Percentiles rank a stretch among this genome's conserved stretches.
Evolutionary conservation across 1,140 invertebrate genomes (phyloP).

Genomic region (Hypsibius dujardini): DNA sequence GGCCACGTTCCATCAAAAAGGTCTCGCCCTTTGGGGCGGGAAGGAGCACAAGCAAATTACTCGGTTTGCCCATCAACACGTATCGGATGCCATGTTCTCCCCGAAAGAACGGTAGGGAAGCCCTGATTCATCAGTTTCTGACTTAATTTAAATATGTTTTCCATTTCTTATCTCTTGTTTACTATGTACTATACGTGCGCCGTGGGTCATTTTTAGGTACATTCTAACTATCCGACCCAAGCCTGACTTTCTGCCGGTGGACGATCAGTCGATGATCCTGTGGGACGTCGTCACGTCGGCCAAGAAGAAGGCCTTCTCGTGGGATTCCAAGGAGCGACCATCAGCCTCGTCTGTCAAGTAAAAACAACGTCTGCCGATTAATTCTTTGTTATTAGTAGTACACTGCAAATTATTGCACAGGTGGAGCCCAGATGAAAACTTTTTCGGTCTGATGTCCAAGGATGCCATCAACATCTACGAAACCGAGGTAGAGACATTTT

Average conservation of each 20-base stretch:
- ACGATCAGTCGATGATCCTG: slow-evolving; percentile 33
- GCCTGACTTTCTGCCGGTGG: slow-evolving; percentile 20
- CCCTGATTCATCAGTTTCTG: neutral
- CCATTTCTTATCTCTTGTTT: no score
- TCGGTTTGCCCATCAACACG: slow-evolving; percentile 70
- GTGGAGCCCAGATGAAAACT: slow-evolving; percentile 93
- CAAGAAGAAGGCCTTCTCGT: slow-evolving; percentile 45
- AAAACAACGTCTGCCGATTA: slow-evolving; percentile 25
- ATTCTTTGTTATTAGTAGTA: slow-evolving; percentile 20
- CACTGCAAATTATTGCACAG: slow-evolving; percentile 20
- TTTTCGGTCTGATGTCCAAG: slow-evolving; percentile 65
- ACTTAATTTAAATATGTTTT: no score
- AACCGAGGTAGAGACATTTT: slow-evolving; percentile 43
- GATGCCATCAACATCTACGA: slow-evolving; percentile 75
- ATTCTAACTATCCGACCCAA: slow-evolving; percentile 12
- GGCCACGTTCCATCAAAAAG: slow-evolving; percentile 80
- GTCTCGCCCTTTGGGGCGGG: slow-evolving; percentile 91
- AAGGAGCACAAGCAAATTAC: slow-evolving; percentile 75
- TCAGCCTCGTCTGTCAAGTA: slow-evolving; percentile 21
- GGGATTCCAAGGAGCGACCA: slow-evolving; percentile 11
- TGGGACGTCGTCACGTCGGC: slow-evolving; percentile 83
- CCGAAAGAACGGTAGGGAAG: slow-evolving; percentile 65
- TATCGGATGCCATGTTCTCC: slow-evolving; percentile 90
- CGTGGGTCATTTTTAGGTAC: slow-evolving; percentile 26
- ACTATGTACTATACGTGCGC: no score